phyloP scores from a whole-genome alignment of 35 echinoderm and acorn worm species.

The Acanthaster planci region DNA sequence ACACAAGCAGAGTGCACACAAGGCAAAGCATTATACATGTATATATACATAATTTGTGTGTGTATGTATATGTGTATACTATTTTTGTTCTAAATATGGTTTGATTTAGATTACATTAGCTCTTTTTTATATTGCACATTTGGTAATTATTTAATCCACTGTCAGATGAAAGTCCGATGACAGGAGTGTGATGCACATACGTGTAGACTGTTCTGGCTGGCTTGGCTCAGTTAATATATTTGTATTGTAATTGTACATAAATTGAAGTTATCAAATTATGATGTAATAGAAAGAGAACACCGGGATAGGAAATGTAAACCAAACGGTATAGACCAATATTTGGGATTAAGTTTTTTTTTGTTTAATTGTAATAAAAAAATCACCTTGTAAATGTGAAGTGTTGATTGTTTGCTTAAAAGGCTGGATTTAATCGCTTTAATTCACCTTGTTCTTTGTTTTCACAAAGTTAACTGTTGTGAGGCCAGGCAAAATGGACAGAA shows the following conservation, averaged over 20 bases:
- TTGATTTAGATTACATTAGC: not conserved
- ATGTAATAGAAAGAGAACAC: constrained; percentile 6
- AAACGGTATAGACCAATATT: constrained; percentile 10
- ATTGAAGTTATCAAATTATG: constrained; percentile 3
- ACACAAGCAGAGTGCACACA: not conserved
- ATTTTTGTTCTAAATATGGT: not conserved
- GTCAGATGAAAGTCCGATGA: not conserved
- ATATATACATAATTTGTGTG: constrained; percentile 1
- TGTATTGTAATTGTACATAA: constrained; percentile 2
- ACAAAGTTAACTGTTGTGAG: no score
- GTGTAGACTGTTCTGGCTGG: not conserved
- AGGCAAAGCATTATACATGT: constrained; percentile 4
- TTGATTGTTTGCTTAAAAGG: not conserved
- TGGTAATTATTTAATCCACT: constrained; percentile 2
- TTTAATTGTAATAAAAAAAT: constrained; percentile 32
- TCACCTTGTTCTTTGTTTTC: no score
- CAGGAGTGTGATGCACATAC: not conserved
- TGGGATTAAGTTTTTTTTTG: constrained; percentile 8
- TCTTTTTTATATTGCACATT: constrained; percentile 28
- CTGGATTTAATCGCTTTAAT: not conserved
- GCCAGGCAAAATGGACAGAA: no score
- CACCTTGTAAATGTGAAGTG: constrained; percentile 15
- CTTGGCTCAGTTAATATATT: constrained; percentile 2
- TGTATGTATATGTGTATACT: constrained; percentile 2
- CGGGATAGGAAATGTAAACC: not conserved